phyloP scores from a whole-genome alignment of 2,888 invertebrate species.

The Syritta pipiens region DNA sequence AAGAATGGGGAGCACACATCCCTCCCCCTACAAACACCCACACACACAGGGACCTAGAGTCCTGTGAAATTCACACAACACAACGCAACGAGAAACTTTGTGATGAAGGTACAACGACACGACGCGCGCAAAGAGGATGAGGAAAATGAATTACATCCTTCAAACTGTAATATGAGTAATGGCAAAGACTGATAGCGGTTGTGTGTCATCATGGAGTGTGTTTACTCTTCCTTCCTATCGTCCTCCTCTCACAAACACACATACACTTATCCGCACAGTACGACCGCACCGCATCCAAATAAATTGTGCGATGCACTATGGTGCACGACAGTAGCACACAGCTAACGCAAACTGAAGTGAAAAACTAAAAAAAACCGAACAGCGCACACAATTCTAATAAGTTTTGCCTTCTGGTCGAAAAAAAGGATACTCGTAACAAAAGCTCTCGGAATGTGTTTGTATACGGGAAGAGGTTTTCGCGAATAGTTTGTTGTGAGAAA shows the following conservation, averaged over 20 bases:
- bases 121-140: slow-evolving; percentile 22
- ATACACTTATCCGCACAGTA: neutral
- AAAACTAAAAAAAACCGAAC: neutral
- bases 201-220: slow-evolving; percentile 54
- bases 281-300: slow-evolving; percentile 38
- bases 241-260: neutral
- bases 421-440: too few relatives aligned
- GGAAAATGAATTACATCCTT: slow-evolving; percentile 67
- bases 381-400: slow-evolving; percentile 33
- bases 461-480: neutral
- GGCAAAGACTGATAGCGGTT: slow-evolving; percentile 59
- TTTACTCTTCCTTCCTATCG: slow-evolving; percentile 36
- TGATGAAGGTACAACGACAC: slow-evolving; percentile 2
- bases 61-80: neutral
- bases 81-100: slow-evolving; percentile 9
- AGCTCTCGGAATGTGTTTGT: slow-evolving; percentile 21
- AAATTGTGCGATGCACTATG: slow-evolving; percentile 46
- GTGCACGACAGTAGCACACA: neutral
- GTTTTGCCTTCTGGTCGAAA: slow-evolving; percentile 3
- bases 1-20: neutral
- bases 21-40: neutral
- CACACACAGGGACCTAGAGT: neutral
- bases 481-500: slow-evolving; percentile 46
- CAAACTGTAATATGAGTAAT: slow-evolving; percentile 67
- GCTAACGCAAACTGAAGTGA: neutral